Base-by-base conservation (phyloP, 2,113 vertebrate genomes). In the Pituophis catenifer region DNA sequence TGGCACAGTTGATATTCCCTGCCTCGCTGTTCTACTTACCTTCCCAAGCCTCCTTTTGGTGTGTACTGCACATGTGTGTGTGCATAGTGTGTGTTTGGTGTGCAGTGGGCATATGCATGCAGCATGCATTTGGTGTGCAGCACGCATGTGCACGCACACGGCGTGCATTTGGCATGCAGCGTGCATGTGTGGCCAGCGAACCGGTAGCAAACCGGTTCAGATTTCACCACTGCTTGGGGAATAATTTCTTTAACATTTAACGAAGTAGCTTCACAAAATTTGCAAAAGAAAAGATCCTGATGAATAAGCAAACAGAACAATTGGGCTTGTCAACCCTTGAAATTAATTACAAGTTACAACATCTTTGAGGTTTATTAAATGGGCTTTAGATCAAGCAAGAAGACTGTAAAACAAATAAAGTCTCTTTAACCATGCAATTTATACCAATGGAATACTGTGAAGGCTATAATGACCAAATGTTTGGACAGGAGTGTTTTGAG, bases 191-290 rank as follows among this genome's bases (percentile, higher is more conserved):
- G 1, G 48, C 48, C 48, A 50, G 48, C 48, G 1, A 50, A 50
- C 48, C 5, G 48, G 48, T 50, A 50, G 48, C 48, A 50, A 50
- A 50, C 48, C 6, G 5, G 48, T 50, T 50, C 48, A 50, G 48
- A 50, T 50, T 50, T 50, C 48, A 50, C 6, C 48, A 50, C 6
- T 50, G 48, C n/a, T 91, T 96, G 55, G 88, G 85, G 92, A 88
- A 92, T 93, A 94, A 95, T 96, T 96, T 92, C 85, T 89, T 94
- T 90, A 95, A 95, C 17, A 0, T 58, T 94, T 93, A 93, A 96
- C 93, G 94, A 96, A 95, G 96, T 91, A 96, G 62, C 92, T 93
- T 91, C 90, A 93, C 93, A 94, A 96, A 94, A 89, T 95, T 93
- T 89, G 75, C 57, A 19, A 91, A 93, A 93, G 58, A 0, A 15